Evolutionary conservation across 2,797 vertebrate species (phyloP), one percentile per base, ranked within the genome.

Genomic region (Perdix hodgsoniae): DNA sequence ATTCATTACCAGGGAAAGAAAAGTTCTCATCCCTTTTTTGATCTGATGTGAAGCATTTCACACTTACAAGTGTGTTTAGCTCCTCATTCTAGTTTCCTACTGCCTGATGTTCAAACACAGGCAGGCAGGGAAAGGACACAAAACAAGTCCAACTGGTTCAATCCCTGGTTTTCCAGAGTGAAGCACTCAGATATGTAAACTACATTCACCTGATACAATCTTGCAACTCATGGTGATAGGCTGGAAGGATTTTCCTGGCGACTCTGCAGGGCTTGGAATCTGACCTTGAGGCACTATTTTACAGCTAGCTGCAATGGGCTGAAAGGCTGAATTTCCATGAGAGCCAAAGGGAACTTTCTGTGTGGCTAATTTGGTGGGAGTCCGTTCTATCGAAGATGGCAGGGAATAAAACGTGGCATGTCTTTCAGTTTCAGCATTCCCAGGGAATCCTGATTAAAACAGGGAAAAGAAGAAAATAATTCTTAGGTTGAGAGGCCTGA

Each of bases 201-300:
- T 90, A 80, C 82, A 76, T 93, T 94, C 98, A 99, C 99, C 99
- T 98, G 99, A 99, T 95, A 99, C 99, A 77, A 99, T 99, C 98
- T 99, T 99, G 97, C 99, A 99, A 98, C 99, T 99, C 99, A 99
- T 99, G 71, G 99, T 99, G 97, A 99, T 99, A 54, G 99, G 99
- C 93, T 99, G 99, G 96, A 99, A 99, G 21, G 99, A 99, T 89
- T 99, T 99, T 95, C 99, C 99, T 6, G 99, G 99, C 71, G 99
- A 99, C 95, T 99, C 99, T 3, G 98, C 97, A 16, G 99, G 98
- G 96, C 98, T 99, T n/a, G 99, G 98, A 64, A 98, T 97, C 96
- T 98, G 99, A 88, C 98, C 98, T 93, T 99, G 99, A 19, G 99
- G 98, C 80, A 99, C 98, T 94, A 99, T 99, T 98, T 99, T 99